Base-by-base conservation (phyloP, 2,888 invertebrate species). In the Brenthis hecate region DNA sequence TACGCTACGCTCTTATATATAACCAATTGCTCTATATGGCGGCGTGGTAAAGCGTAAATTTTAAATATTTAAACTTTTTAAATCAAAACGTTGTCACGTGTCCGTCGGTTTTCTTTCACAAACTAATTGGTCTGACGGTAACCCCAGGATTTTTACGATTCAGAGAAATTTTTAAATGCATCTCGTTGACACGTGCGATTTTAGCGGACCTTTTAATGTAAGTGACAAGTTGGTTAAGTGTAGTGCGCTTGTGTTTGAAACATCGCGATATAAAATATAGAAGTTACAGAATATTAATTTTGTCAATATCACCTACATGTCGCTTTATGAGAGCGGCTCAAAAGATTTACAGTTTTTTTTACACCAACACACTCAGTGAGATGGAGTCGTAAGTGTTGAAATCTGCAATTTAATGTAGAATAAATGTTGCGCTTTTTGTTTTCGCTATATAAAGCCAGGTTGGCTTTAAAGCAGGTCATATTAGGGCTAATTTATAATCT, bases 71-170 rank as follows among this genome's bases (percentile, higher is more conserved):
- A 75, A 76, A 73, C 69, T 75, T 76, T 78, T 78, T 78, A 73
- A 76, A 76, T 77, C 70, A 78, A 75, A 76, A 76, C 72, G 76
- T 73, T 80, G 86, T 86, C 87, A 86, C 79, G 81, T 84, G 88
- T 88, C 89, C 85, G 84, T 83, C 86, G 80, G 81, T 85, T 84
- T 84, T 88, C 88, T 88, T 90, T 90, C 87, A 87, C 82, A 75
- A 83, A 89, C 91, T 91, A 91, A 91, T 91, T 91, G 92, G 87
- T 90, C 83, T 91, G 91, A 89, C 91, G 81, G 76, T 81, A 82
- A 85, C 84, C 87, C 86, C 84, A 81, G 83, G 78, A 82, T 86
- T 87, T 87, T 86, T 82, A 79, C 82, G 83, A 82, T 82, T 82
- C 78, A 82, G 80, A 80, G 76, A 65, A 70, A 80, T 78, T 79